These are phyloP conservation scores for Pedionomus torquatus DNA, from an alignment of 2,113 vertebrate species.

Conservation along the genomic window DNA sequence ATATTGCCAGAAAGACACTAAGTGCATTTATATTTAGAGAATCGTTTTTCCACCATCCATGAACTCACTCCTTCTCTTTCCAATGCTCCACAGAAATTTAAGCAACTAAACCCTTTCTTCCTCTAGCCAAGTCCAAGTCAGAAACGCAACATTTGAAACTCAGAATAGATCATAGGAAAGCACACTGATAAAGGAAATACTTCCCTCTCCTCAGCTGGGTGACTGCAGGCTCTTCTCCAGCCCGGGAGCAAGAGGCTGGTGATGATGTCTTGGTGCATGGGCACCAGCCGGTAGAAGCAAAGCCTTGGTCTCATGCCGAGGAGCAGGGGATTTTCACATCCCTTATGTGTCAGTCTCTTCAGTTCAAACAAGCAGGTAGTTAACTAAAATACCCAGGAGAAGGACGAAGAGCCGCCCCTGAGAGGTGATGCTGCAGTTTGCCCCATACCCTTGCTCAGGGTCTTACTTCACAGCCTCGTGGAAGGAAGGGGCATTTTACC, in stretches of 20 bases:
- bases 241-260: neutral
- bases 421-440: neutral
- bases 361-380: neutral
- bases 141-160: slow-evolving; percentile 35
- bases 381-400: neutral
- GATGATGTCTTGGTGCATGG: too few species aligned
- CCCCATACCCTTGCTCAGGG: accelerated
- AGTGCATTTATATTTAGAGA: neutral
- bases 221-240: neutral
- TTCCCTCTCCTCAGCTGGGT: neutral
- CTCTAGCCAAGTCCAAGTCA: slow-evolving; percentile 49
- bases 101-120: neutral
- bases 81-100: neutral
- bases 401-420: neutral
- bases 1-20: neutral
- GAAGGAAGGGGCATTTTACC: accelerated
- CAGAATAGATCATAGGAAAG: neutral
- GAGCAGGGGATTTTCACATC: neutral
- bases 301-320: neutral
- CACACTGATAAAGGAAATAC: neutral
- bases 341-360: neutral
- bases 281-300: neutral
- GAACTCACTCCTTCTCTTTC: neutral
- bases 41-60: neutral
- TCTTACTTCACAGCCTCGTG: neutral